Evolutionary conservation across 1,140 invertebrate genomes (phyloP).

Genomic region (Zaprionus kolodkinae): DNA sequence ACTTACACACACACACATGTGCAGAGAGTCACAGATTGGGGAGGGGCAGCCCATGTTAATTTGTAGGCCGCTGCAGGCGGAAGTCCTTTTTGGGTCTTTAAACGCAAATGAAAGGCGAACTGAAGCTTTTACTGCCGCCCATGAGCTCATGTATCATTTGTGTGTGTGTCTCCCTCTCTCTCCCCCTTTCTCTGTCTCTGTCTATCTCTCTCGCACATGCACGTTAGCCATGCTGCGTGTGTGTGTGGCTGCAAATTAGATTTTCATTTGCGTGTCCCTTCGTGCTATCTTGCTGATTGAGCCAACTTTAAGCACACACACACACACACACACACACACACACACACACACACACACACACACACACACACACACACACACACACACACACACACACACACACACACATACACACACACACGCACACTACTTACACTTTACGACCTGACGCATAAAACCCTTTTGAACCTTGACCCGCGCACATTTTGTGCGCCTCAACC

Average conservation of each 20-base stretch:
- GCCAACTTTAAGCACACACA: constrained; percentile 37
- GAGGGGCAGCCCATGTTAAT: constrained; percentile 58
- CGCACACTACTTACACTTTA: constrained; percentile 47
- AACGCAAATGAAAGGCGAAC: constrained; percentile 76
- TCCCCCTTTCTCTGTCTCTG: no score
- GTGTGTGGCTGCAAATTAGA: constrained; percentile 70
- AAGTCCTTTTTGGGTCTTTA: constrained; percentile 80
- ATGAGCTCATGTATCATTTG: constrained; percentile 76
- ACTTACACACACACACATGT: constrained; percentile 7
- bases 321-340: neutral
- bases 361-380: constrained; percentile 7
- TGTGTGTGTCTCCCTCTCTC: constrained; percentile 9
- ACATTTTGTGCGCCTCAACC: neutral
- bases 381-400: constrained; percentile 7
- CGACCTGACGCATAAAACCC: constrained; percentile 64
- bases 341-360: constrained; percentile 7
- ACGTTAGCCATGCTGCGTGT: constrained; percentile 39
- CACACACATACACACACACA: constrained; percentile 7
- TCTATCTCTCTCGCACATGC: neutral
- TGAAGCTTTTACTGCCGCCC: constrained; percentile 75
- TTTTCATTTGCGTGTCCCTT: constrained; percentile 69
- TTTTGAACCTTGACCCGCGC: constrained; percentile 52
- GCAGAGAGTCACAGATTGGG: constrained; percentile 62
- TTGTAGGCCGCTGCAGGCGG: constrained; percentile 76
- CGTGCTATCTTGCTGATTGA: constrained; percentile 29